A percentile compares a stretch with the other conserved stretches of the same genome.
Conservation (phyloP, 1,140 invertebrate species). For the Bombus superbus region DNA sequence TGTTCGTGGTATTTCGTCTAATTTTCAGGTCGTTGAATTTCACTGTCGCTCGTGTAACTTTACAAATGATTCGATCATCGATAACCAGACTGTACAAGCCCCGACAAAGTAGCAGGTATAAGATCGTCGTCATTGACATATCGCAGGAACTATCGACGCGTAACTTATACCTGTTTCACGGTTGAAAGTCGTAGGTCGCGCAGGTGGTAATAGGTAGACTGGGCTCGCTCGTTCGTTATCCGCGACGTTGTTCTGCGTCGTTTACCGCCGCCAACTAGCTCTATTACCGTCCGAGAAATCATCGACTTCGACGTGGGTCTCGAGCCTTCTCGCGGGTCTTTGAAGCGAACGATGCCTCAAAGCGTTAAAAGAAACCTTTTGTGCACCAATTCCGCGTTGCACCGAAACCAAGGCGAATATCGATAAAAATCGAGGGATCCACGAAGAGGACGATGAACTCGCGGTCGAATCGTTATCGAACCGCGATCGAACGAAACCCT, state of each 20-base stretch:
- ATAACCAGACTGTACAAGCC: too few species aligned
- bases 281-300: constrained; percentile 55
- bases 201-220: constrained; percentile 58
- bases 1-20: too few species aligned
- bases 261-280: constrained; percentile 44
- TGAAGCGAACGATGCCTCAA: constrained; percentile 25
- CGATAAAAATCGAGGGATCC: neutral
- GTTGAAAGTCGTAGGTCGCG: constrained; percentile 44
- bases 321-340: neutral
- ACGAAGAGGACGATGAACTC: too few species aligned
- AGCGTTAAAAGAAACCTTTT: neutral
- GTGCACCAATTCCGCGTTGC: neutral
- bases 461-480: too few species aligned
- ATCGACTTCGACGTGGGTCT: constrained; percentile 36
- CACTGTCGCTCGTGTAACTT: too few species aligned
- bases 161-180: constrained; percentile 31
- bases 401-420: neutral
- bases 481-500: too few species aligned
- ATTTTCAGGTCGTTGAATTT: too few species aligned
- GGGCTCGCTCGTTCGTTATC: constrained; percentile 61
- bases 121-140: neutral
- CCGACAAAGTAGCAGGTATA: neutral
- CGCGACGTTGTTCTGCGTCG: constrained; percentile 54
- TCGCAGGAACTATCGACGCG: too few species aligned
- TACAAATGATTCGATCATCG: too few species aligned